These are phyloP conservation scores for Campoplex capitator DNA, from an alignment of 2,888 invertebrate genomes.

Conservation along the genomic window DNA sequence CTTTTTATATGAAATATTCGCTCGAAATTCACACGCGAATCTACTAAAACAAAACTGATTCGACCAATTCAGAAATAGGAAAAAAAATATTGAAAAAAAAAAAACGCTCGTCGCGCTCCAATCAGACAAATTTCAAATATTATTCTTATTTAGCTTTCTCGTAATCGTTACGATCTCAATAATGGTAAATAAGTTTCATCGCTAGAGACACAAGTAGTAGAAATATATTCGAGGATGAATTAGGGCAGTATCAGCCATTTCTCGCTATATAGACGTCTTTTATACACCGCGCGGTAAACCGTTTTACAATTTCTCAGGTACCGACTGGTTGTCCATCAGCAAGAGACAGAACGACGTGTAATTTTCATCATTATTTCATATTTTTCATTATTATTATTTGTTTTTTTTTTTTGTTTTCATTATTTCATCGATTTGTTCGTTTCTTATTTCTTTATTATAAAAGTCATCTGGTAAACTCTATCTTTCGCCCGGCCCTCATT, in stretches of 20 bases:
- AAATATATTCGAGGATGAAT: constrained; percentile 70
- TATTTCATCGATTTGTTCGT: neutral
- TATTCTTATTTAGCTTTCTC: constrained; percentile 31
- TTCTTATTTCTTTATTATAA: constrained; percentile 37
- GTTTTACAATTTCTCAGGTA: constrained; percentile 62
- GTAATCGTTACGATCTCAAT: constrained; percentile 41
- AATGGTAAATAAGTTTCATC: constrained; percentile 57
- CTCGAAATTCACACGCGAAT: neutral
- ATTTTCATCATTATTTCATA: constrained; percentile 6
- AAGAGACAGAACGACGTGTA: constrained; percentile 57
- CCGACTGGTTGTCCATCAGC: constrained; percentile 66
- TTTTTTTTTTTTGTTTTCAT: neutral
- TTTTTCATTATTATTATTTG: neutral
- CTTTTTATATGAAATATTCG: neutral
- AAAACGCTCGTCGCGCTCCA: neutral
- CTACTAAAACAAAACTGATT: neutral
- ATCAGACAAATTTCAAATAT: neutral
- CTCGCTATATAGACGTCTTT: constrained; percentile 64
- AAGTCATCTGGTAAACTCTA: constrained; percentile 54
- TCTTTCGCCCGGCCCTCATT: neutral
- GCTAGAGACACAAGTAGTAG: constrained; percentile 65
- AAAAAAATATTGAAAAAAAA: neutral
- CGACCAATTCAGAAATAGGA: neutral
- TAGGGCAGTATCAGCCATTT: constrained; percentile 72
- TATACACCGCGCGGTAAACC: constrained; percentile 57